Conservation (phyloP, 2,888 invertebrate species). For the Ormyrus labotus region DNA sequence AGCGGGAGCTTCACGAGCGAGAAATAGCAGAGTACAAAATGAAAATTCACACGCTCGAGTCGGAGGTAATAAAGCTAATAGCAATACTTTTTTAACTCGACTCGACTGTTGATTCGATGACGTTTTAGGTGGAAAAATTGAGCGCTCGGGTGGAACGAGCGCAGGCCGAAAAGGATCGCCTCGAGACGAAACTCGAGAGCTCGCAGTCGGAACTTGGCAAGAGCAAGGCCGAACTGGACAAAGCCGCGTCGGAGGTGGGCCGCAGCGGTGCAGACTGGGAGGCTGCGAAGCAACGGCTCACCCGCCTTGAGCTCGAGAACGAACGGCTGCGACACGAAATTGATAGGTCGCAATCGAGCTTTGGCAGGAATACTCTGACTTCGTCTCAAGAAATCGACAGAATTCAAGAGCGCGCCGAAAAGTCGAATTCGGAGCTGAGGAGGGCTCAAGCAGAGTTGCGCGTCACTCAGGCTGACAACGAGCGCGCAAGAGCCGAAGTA, state of each 20-base stretch:
- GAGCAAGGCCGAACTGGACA: slow-evolving; percentile 95
- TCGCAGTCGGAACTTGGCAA: slow-evolving; percentile 96
- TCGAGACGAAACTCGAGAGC: slow-evolving; percentile 93
- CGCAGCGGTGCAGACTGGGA: slow-evolving; percentile 94
- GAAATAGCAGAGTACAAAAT: slow-evolving; percentile 96
- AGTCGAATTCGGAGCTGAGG: slow-evolving; percentile 88
- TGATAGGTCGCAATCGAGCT: slow-evolving; percentile 89
- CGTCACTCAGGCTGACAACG: slow-evolving; percentile 94
- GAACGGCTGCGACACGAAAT: slow-evolving; percentile 91
- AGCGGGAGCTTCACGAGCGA: slow-evolving; percentile 93
- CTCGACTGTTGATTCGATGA: too few relatives aligned
- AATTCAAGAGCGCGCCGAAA: slow-evolving; percentile 88
- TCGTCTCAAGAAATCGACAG: slow-evolving; percentile 90
- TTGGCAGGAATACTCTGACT: slow-evolving; percentile 88
- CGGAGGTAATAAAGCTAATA: slow-evolving; percentile 78
- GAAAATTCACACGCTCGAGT: slow-evolving; percentile 93
- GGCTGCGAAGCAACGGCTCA: slow-evolving; percentile 87
- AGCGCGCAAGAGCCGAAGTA: slow-evolving; percentile 89
- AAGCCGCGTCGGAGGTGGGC: slow-evolving; percentile 92
- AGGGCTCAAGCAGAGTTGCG: slow-evolving; percentile 92
- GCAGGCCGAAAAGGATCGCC: slow-evolving; percentile 91
- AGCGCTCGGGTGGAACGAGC: slow-evolving; percentile 92
- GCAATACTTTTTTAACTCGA: too few relatives aligned
- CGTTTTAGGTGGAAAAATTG: slow-evolving; percentile 84
- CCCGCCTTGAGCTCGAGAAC: slow-evolving; percentile 92